These are phyloP conservation scores for Listronotus bonariensis DNA, from an alignment of 1,140 invertebrate species.

Conservation along the genomic window DNA sequence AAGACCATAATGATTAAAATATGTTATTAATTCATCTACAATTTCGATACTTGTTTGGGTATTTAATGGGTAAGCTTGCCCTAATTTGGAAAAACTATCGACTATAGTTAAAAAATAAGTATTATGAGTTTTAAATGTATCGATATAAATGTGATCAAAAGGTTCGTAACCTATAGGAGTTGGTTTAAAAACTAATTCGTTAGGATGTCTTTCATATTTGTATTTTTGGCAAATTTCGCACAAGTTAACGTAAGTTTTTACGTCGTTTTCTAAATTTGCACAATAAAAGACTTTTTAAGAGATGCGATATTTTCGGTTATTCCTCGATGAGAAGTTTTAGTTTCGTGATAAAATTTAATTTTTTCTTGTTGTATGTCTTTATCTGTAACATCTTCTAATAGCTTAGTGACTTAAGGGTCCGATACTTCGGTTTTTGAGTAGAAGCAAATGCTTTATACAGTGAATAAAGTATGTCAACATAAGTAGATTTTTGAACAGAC, in stretches of 20 bases:
- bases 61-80: no score
- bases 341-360: conserved; percentile 49
- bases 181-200: conserved; percentile 41
- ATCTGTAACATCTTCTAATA: conserved; percentile 1
- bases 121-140: no score
- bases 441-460: no score
- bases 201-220: conserved; percentile 50
- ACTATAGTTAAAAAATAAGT: no score
- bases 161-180: conserved; percentile 42
- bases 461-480: no score
- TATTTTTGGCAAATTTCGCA: conserved; percentile 42
- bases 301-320: conserved; percentile 48
- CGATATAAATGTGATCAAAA: conserved; percentile 42
- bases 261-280: conserved; percentile 49
- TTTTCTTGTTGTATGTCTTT: conserved; percentile 12
- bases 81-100: no score
- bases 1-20: no score
- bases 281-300: conserved; percentile 49
- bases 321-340: conserved; percentile 51
- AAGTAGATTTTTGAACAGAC: no score
- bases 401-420: no score
- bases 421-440: no score
- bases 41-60: no score
- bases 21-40: no score
- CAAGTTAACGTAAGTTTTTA: conserved; percentile 40